Base-by-base conservation (phyloP, 2,888 invertebrate species). In the Gymnocheta viridis region DNA sequence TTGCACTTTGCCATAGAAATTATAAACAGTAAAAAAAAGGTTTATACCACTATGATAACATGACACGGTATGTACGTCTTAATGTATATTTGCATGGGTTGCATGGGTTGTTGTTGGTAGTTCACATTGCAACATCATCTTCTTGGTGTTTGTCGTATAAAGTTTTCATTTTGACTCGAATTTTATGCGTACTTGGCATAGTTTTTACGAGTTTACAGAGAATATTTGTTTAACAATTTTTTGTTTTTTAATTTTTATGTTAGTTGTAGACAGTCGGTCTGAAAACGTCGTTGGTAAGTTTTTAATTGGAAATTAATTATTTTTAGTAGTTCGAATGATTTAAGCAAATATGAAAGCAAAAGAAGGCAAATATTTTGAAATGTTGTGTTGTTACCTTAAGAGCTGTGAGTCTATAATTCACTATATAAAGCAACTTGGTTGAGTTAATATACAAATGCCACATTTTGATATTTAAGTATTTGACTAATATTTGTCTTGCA, bases 111-210 rank as follows among this genome's bases (percentile, higher is more conserved):
- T 41, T 56, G 54, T 14, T 78, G 41, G 22, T 27, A 56, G 62
- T 27, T 49, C 49, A 49, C 58, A 58, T 66, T 72, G 62, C 79
- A 66, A 24, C 72, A 32, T 70, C 19, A 12, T 54, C 1, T 54
- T 49, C 14, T 22, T 70, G 73, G 62, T 73, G 69, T 73, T 73
- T 79, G 60, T 56, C 69, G 41, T 47, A 60, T 62, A 54, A 62
- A 62, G 24, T 41, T 78, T 78, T 9, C 0, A 62, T 41, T 67
- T 69, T 54, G 41, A 58, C 51, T 58, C 29, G 17, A 47, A 78
- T 64, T 56, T 56, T 44, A 64, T 73, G 78, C 69, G 69, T 62
- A 41, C 51, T 66, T 64, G 66, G 32, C 49, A 66, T 58, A 29
- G 24, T 12, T 35, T 67, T 67, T n/a, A 3, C n/a, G 9, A 35